A percentile compares a stretch with the other conserved stretches of the same genome.
Conservation (phyloP, 2,888 invertebrate genomes). For the Buathra laborator region DNA sequence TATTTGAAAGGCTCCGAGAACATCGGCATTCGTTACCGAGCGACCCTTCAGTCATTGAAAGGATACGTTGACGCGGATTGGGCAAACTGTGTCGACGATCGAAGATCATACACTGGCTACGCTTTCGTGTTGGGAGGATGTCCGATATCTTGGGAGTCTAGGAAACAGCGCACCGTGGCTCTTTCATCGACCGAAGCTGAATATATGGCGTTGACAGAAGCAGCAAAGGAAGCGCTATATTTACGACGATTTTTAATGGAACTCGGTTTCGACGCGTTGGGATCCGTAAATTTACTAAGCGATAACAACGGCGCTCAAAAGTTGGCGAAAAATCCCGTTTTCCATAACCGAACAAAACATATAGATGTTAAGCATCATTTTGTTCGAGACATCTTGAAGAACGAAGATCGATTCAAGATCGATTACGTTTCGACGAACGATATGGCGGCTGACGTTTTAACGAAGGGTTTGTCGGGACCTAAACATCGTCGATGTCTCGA, state of each 20-base stretch:
- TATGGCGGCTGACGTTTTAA: slow-evolving; percentile 54
- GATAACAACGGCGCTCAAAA: slow-evolving; percentile 51
- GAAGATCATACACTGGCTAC: slow-evolving; percentile 68
- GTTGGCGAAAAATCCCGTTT: slow-evolving; percentile 43
- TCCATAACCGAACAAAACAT: slow-evolving; percentile 56
- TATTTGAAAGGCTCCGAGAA: slow-evolving; percentile 47
- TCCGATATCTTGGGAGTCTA: slow-evolving; percentile 54
- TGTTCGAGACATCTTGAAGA: slow-evolving; percentile 35
- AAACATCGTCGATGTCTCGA: slow-evolving; percentile 53
- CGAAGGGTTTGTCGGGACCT: slow-evolving; percentile 28
- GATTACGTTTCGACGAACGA: slow-evolving; percentile 30
- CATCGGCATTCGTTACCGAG: slow-evolving; percentile 4
- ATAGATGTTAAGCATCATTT: slow-evolving; percentile 48
- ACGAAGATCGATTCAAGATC: not conserved
- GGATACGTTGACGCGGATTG: slow-evolving; percentile 76
- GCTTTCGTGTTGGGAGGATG: slow-evolving; percentile 46
- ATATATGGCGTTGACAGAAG: slow-evolving; percentile 52
- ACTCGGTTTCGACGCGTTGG: slow-evolving; percentile 12
- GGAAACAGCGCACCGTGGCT: slow-evolving; percentile 56
- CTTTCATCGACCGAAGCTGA: slow-evolving; percentile 54
- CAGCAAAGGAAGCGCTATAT: slow-evolving; percentile 42
- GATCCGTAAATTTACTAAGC: not conserved
- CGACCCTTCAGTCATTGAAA: slow-evolving; percentile 43
- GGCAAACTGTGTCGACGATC: slow-evolving; percentile 63
- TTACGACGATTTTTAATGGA: slow-evolving; percentile 26